Conservation (phyloP, 1,140 invertebrate genomes). For the Leptinotarsa defecta region DNA sequence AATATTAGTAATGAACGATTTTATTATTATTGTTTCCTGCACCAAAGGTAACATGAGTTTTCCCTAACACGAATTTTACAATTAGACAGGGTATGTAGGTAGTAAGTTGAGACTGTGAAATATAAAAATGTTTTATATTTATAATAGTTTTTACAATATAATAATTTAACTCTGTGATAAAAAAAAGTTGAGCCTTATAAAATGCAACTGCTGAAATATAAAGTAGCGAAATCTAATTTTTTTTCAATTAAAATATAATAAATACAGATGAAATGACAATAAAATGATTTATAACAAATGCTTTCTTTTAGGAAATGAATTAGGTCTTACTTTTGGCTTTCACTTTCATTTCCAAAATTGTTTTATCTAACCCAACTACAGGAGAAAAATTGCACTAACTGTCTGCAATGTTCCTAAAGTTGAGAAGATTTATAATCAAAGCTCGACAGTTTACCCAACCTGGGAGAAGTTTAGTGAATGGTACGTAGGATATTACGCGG, state of each 20-base stretch:
- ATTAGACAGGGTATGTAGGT: no score
- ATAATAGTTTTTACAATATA: conserved; percentile 23
- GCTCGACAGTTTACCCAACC: background rate
- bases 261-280: conserved; percentile 13
- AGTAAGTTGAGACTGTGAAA: background rate
- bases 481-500: no score
- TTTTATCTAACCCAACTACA: conserved; percentile 10
- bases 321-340: conserved; percentile 7
- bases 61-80: no score
- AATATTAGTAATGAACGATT: no score
- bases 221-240: background rate
- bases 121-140: conserved; percentile 24
- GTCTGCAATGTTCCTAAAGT: background rate
- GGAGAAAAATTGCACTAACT: background rate
- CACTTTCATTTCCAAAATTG: background rate
- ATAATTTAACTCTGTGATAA: conserved; percentile 14
- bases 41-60: no score
- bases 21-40: no score
- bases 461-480: background rate
- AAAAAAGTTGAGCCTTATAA: conserved; percentile 13
- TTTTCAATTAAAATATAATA: conserved; percentile 8
- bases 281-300: conserved; percentile 5
- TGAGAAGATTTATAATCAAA: background rate
- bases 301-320: background rate
- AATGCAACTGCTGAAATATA: conserved; percentile 17